Conservation (phyloP, 1,140 invertebrate genomes). For the Archegozetes longisetosus region DNA sequence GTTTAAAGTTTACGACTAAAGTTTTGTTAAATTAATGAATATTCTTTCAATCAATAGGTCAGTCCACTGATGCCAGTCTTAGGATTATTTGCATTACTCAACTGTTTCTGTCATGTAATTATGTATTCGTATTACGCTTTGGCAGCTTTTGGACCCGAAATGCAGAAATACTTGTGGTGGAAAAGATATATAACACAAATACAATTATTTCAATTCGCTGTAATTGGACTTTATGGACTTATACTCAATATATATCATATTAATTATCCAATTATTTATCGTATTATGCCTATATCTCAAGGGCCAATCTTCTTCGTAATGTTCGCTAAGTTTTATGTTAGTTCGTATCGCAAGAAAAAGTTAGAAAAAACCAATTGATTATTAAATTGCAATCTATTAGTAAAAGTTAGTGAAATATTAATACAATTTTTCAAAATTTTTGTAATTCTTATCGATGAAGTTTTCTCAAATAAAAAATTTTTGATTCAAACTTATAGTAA, state of each 20-base stretch:
- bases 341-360: conserved; percentile 58
- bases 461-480: too few species aligned
- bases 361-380: too few species aligned
- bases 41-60: neutral
- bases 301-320: conserved; percentile 57
- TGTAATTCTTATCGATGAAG: too few species aligned
- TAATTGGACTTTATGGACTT: conserved; percentile 5
- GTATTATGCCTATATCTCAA: conserved; percentile 72
- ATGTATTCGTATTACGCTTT: conserved; percentile 38
- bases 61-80: conserved; percentile 9
- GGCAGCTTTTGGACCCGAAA: conserved; percentile 32
- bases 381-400: too few species aligned
- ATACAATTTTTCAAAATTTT: too few species aligned
- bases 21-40: too few species aligned
- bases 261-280: conserved; percentile 35
- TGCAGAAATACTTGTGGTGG: conserved; percentile 36
- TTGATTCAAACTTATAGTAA: too few species aligned
- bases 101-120: conserved; percentile 59
- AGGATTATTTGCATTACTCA: conserved; percentile 50
- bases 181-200: conserved; percentile 36
- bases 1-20: neutral
- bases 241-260: neutral
- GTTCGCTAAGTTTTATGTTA: conserved; percentile 78
- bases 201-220: conserved; percentile 29
- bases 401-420: too few species aligned